phyloP scores from a whole-genome alignment of 2,888 invertebrate species.

The Nomada fabriciana region DNA sequence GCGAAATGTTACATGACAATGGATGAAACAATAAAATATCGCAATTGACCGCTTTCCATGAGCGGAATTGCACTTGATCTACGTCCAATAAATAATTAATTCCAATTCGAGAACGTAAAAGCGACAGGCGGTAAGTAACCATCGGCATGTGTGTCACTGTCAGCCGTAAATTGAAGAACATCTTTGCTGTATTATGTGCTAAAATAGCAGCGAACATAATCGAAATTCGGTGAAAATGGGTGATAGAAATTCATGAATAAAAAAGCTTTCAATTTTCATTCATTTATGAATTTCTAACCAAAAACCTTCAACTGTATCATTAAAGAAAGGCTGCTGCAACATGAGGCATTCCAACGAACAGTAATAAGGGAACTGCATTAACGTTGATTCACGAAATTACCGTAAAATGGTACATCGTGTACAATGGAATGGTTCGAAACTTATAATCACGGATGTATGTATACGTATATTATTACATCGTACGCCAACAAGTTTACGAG shows the following conservation, averaged over 20 bases:
- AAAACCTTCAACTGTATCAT: no score
- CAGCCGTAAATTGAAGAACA: neutral
- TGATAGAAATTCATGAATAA: neutral
- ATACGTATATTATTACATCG: no score
- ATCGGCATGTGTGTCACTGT: neutral
- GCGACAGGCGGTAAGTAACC: conserved; percentile 31
- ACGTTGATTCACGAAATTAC: no score
- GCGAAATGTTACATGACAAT: conserved; percentile 45
- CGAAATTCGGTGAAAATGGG: neutral
- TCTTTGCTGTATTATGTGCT: neutral
- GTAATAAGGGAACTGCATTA: no score
- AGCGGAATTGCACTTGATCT: conserved; percentile 60
- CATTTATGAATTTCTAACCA: no score
- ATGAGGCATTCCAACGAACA: no score
- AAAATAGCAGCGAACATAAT: neutral
- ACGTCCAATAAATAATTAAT: conserved; percentile 65
- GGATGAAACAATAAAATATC: conserved; percentile 58
- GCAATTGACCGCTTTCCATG: conserved; percentile 61
- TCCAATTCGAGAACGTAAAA: conserved; percentile 40
- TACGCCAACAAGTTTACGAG: no score
- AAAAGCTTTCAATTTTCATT: no score
- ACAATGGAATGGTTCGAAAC: no score
- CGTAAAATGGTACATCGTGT: no score
- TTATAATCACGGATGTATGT: no score
- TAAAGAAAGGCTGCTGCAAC: no score